A percentile compares a stretch with the other conserved stretches of the same genome.
Evolutionary conservation across 2,113 vertebrate species (phyloP).

Genomic region (Fukomys damarensis): DNA sequence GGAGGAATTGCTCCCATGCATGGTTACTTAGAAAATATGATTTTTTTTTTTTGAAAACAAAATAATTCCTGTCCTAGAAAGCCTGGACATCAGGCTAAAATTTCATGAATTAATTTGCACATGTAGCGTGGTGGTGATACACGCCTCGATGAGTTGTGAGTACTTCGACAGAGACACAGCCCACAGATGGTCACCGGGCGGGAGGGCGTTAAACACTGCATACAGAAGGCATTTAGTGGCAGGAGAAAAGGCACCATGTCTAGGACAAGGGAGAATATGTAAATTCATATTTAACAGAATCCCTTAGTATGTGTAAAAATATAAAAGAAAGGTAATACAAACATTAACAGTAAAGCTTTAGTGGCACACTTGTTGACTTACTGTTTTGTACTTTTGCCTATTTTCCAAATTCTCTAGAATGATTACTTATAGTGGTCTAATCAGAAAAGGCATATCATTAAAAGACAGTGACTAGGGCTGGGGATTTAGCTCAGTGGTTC

Average conservation of each 20-base stretch:
- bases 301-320: not conserved
- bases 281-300: constrained; percentile 13
- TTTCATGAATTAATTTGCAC: not conserved
- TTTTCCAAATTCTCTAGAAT: constrained; percentile 25
- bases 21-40: not conserved
- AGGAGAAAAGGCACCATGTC: not conserved
- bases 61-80: not conserved
- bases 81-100: not conserved
- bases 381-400: not conserved
- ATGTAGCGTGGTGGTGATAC: not conserved
- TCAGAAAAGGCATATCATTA: not conserved
- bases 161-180: not conserved
- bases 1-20: not conserved
- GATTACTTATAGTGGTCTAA: not conserved
- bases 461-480: not conserved
- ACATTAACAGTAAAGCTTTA: constrained; percentile 1
- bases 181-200: not conserved
- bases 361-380: not conserved
- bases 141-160: not conserved
- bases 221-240: not conserved
- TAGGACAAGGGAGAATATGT: not conserved
- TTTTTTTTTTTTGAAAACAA: constrained; percentile 34
- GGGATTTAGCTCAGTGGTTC: no score
- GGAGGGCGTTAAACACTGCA: not conserved
- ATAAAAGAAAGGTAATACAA: not conserved